These are phyloP conservation scores for Hyperopisus bebe DNA, from an alignment of 2,113 vertebrate species.

Conservation along the genomic window DNA sequence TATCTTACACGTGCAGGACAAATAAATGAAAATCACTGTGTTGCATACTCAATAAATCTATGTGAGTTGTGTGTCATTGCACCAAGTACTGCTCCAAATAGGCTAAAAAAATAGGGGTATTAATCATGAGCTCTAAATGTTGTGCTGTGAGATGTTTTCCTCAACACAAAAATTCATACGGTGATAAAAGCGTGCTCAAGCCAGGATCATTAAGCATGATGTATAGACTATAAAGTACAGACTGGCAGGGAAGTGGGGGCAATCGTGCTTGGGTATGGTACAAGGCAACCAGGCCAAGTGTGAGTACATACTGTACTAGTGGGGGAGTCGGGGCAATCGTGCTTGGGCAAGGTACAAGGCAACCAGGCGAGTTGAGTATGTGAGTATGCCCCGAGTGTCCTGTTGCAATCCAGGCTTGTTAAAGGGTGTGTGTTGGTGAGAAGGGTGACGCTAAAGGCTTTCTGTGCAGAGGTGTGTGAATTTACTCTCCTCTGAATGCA, in stretches of 20 bases:
- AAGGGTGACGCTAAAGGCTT: not conserved
- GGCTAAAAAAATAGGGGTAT: not conserved
- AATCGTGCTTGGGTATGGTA: not conserved
- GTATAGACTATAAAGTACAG: too few relatives aligned
- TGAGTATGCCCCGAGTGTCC: not conserved
- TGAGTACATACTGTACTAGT: too few relatives aligned
- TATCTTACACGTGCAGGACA: not conserved
- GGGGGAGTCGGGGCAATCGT: too few relatives aligned
- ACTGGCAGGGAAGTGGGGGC: too few relatives aligned
- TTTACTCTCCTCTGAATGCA: not conserved
- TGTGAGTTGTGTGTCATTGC: not conserved
- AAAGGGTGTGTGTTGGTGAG: not conserved
- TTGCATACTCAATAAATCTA: not conserved
- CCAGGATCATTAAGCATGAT: not conserved
- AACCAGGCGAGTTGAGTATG: too few relatives aligned
- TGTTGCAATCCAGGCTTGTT: not conserved
- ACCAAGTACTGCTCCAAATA: not conserved
- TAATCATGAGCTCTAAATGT: not conserved
- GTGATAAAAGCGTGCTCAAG: not conserved
- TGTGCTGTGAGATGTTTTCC: not conserved
- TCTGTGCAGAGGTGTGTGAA: not conserved
- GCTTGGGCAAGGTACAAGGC: not conserved
- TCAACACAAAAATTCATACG: not conserved
- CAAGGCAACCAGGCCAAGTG: not conserved
- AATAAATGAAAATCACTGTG: not conserved